These are phyloP conservation scores for Chlamydotis undulata DNA, from an alignment of 2,113 vertebrate genomes.

Conservation along the genomic window DNA sequence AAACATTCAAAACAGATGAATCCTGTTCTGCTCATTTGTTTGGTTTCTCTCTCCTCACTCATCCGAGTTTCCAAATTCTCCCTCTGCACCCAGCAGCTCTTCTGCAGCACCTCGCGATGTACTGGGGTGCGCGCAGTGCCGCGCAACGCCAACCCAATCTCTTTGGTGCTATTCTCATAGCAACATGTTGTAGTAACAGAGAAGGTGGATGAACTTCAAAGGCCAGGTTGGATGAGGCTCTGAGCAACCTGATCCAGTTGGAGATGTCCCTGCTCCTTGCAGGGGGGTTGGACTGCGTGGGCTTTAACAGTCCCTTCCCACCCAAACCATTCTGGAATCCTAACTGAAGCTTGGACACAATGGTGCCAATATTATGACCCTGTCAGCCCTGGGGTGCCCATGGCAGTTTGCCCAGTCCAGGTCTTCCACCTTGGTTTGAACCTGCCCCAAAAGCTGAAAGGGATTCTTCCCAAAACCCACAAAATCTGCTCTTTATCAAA, in stretches of 20 bases:
- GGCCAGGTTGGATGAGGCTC: too few relatives aligned
- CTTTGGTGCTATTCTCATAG: not conserved
- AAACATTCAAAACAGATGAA: not conserved
- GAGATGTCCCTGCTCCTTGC: too few relatives aligned
- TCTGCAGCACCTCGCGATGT: not conserved
- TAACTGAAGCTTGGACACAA: too few relatives aligned
- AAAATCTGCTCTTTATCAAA: not conserved
- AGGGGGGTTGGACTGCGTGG: too few relatives aligned
- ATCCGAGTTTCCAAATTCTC: not conserved
- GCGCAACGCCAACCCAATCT: accelerated
- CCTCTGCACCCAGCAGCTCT: not conserved
- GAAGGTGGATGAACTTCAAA: too few relatives aligned
- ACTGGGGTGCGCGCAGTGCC: accelerated
- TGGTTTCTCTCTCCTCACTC: not conserved
- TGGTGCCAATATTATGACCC: accelerated
- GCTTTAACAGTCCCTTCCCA: too few relatives aligned
- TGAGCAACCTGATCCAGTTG: too few relatives aligned
- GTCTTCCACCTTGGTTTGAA: not conserved
- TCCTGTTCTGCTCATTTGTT: not conserved
- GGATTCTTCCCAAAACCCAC: not conserved
- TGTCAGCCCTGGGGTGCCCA: not conserved
- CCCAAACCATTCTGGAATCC: too few relatives aligned
- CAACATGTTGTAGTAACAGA: not conserved
- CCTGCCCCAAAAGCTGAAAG: not conserved
- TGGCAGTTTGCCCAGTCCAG: not conserved